Evolutionary conservation across 2,113 vertebrate genomes (phyloP).

Genomic region (Petromus typicus): DNA sequence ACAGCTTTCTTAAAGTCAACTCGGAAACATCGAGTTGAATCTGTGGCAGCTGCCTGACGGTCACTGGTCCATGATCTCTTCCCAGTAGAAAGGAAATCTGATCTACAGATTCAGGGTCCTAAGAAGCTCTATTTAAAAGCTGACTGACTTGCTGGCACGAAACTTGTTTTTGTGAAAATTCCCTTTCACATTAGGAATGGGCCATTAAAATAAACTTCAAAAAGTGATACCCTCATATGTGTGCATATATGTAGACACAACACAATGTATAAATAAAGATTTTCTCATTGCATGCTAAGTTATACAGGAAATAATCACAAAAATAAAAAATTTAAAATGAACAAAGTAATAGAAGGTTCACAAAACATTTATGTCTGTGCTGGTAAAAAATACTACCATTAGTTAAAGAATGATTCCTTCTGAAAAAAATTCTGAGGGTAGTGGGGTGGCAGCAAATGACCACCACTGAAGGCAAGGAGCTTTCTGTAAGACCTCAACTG

Average conservation of each 20-base stretch:
- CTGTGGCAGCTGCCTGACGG: background rate
- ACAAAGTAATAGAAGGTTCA: background rate
- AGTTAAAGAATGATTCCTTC: background rate
- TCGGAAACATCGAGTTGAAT: background rate
- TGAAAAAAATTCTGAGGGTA: background rate
- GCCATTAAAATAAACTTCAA: constrained; percentile 73
- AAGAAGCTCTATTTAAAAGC: background rate
- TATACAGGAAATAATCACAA: constrained; percentile 69
- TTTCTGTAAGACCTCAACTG: background rate
- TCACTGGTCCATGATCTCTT: background rate
- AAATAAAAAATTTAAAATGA: constrained; percentile 19
- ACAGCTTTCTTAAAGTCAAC: background rate
- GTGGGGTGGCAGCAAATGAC: background rate
- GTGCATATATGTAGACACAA: background rate
- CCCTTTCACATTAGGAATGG: constrained; percentile 45
- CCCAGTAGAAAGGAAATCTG: background rate
- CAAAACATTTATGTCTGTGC: constrained; percentile 38
- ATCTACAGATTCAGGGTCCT: background rate
- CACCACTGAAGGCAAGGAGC: too few relatives aligned
- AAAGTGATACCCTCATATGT: constrained; percentile 40
- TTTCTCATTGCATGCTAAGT: background rate
- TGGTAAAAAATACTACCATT: constrained; percentile 52
- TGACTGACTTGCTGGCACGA: background rate
- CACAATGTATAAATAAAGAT: background rate
- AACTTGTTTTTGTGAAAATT: constrained; percentile 46